Evolutionary conservation across 2,113 vertebrate genomes (phyloP).

Genomic region (Ciconia maguari): DNA sequence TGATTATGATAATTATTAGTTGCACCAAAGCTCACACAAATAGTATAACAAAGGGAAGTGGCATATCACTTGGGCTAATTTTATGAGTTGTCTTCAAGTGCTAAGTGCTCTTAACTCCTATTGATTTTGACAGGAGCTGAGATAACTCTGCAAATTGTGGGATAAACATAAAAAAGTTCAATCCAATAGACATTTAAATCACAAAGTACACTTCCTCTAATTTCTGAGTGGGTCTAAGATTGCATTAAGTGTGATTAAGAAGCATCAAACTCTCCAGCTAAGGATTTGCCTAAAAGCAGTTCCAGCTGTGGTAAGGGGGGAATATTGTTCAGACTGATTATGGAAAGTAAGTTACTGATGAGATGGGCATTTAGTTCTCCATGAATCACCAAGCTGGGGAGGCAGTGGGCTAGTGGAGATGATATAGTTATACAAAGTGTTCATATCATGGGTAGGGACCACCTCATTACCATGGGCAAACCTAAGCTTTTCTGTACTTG

Average conservation of each 20-base stretch:
- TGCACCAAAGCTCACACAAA: not conserved
- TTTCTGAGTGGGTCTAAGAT: not conserved
- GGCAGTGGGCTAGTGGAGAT: not conserved
- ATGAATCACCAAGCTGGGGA: not conserved
- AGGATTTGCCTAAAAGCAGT: not conserved
- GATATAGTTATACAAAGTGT: not conserved
- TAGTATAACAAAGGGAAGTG: not conserved
- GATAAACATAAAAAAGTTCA: not conserved
- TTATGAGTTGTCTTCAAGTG: not conserved
- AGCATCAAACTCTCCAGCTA: not conserved
- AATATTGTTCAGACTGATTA: not conserved
- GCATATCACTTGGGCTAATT: not conserved
- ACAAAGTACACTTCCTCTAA: not conserved
- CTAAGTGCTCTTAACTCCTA: not conserved
- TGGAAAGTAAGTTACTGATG: not conserved
- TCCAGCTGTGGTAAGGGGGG: not conserved
- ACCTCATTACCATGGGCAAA: not conserved
- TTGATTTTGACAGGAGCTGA: not conserved
- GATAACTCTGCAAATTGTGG: not conserved
- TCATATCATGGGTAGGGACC: not conserved
- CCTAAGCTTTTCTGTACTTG: not conserved
- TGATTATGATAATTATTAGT: conserved; percentile 36
- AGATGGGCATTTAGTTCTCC: not conserved
- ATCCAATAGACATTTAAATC: not conserved
- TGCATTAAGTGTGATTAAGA: not conserved